Evolutionary conservation across 1,140 invertebrate species (phyloP), one percentile per base, ranked within the genome.

Genomic region (Drosophila mojavensis): DNA sequence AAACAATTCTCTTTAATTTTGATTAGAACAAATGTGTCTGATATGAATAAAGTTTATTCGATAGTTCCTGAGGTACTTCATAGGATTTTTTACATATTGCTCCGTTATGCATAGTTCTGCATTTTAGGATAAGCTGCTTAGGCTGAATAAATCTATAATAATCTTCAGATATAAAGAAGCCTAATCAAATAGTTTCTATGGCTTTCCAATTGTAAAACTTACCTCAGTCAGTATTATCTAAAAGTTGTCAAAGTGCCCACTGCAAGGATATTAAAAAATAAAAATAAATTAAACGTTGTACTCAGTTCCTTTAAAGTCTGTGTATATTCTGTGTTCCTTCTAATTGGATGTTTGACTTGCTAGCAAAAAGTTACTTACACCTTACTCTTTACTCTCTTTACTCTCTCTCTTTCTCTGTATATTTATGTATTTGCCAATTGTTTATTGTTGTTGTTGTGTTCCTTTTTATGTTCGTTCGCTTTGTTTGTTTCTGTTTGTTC

Each of bases 271-370:
- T 70, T 70, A 26, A 43, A 65, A 67, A 64, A 61, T 36, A 47
- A 70, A 75, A 58, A 15, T 24, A 47, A 51, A 75, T 67, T 60
- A 66, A 69, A 79, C 59, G 69, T 79, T 88, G 51, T 72, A 60
- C 82, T 83, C 55, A 74, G 63, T 88, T 86, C 71, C 71, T 77
- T 33, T 56, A 63, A 78, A 85, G 45, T 88, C 83, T 82, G 77
- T 88, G 81, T 89, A 86, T 70, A 83, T 78, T 80, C 76, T 77
- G 72, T 88, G 65, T 88, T 88, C 56, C 58, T 88, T 82, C 67
- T 77, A 82, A 88, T 89, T 88, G 83, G 83, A 88, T 88, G 84
- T 88, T 88, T 88, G 84, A 83, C 83, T 88, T 88, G 84, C 80
- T 75, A 88, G 83, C 79, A 75, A 78, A 67, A 83, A 83, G 75